Base-by-base conservation (phyloP, 2,888 invertebrate species). In the Acleris emargana region DNA sequence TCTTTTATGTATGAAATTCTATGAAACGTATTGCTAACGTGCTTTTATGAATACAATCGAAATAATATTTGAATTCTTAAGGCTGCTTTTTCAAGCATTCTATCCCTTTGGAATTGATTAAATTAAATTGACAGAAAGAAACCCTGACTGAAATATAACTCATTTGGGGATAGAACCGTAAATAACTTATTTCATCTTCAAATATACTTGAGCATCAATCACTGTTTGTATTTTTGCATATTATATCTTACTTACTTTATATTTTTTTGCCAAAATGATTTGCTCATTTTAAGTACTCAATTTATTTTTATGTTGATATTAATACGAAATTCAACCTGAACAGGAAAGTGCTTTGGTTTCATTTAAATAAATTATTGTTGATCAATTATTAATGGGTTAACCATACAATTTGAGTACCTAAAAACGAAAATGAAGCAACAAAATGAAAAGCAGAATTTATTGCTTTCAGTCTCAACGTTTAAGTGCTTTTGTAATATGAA, bases 121-220 rank as follows among this genome's bases (percentile, higher is more conserved):
- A 45, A 45, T 45, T 45, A 45, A 45, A 7, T 45, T 45, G 17
- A 45, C 17, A 45, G 7, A 45, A n/a, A 45, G 17, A 17, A 45
- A 45, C n/a, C 49, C 16, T 49, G 38, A 49, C 20, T 20, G 7
- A 42, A n/a, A 42, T 43, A 16, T 9, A 32, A 18, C 16, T 58
- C 47, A 17, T 20, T 49, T 28, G 49, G 32, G 20, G 38, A 58
- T 49, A 50, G n/a, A 32, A 16, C 3, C 32, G 32, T 38, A 58
- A 38, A 49, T 49, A 49, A 9, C 49, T n/a, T 32, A 16, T 32
- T 49, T 58, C 20, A 38, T 47, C 49, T 49, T 49, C 18, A 49
- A 49, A 32, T 11, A 13, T 28, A 58, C 17, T 28, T 32, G 28
- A 38, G 18, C 47, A 18, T 32, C 58, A 58, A 58, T 58, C 32